Evolutionary conservation across 2,888 invertebrate species (phyloP).

Genomic region (Erebia ligea): DNA sequence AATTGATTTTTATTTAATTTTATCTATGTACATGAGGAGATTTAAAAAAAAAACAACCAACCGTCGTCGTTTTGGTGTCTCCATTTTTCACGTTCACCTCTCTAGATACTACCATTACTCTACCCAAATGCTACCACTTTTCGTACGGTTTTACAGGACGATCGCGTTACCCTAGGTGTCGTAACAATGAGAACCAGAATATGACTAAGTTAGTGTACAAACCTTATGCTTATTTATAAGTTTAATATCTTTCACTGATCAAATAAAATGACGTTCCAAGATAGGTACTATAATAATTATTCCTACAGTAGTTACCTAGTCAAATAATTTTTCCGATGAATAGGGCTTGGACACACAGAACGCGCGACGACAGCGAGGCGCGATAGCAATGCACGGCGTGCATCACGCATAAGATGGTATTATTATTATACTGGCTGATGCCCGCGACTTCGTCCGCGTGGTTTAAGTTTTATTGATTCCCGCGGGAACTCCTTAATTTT

Average conservation of each 20-base stretch:
- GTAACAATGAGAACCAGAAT: conserved; percentile 21
- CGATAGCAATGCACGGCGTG: no score
- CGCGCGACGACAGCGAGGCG: background rate
- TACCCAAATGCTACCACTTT: background rate
- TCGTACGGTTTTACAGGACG: background rate
- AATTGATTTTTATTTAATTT: background rate
- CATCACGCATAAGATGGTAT: no score
- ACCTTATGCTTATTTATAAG: conserved; percentile 38
- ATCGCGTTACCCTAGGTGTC: background rate
- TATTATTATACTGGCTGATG: no score
- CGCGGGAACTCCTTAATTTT: no score
- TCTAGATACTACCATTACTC: conserved; percentile 20
- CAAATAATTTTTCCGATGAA: conserved; percentile 8
- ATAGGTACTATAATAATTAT: conserved; percentile 17
- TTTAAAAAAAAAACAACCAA: conserved; percentile 9
- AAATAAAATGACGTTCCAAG: conserved; percentile 31
- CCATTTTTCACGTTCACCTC: conserved; percentile 22
- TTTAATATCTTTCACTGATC: conserved; percentile 40
- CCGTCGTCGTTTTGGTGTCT: conserved; percentile 23
- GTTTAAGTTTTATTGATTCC: no score
- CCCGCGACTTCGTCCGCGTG: no score
- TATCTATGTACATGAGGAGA: no score
- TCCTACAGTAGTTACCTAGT: conserved; percentile 16
- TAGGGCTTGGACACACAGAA: background rate
- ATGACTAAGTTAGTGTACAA: conserved; percentile 3